phyloP scores from a whole-genome alignment of 2,797 vertebrate species.

The Cirrhinus molitorella region DNA sequence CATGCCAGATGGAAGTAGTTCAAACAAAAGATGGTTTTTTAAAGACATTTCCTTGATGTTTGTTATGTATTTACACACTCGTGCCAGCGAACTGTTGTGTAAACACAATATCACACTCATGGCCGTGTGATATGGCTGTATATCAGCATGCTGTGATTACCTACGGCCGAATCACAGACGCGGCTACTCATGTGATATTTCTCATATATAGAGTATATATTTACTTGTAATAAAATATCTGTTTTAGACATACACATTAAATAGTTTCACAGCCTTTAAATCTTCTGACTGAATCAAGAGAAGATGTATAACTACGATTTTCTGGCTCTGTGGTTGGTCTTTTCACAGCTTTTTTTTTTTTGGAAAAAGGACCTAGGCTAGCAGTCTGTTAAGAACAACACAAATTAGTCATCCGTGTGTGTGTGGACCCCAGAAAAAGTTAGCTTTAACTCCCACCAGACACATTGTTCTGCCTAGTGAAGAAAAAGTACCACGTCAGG shows the following conservation, averaged over 20 bases:
- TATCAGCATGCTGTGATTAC: too few relatives aligned
- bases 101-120: too few relatives aligned
- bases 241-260: neutral
- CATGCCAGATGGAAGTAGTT: too few relatives aligned
- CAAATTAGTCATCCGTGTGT: conserved; percentile 3
- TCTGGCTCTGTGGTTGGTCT: conserved; percentile 24
- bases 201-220: neutral
- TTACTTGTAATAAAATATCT: neutral
- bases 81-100: too few relatives aligned
- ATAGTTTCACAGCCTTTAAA: neutral
- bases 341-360: neutral
- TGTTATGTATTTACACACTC: too few relatives aligned
- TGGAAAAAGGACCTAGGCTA: neutral
- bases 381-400: conserved; percentile 37
- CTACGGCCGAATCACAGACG: too few relatives aligned
- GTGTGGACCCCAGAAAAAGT: conserved; percentile 17
- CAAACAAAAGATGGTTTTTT: too few relatives aligned
- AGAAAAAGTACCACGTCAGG: conserved; percentile 6
- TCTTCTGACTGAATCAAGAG: neutral
- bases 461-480: conserved; percentile 26
- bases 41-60: too few relatives aligned
- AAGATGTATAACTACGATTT: conserved; percentile 7
- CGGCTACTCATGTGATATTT: too few relatives aligned
- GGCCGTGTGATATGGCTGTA: too few relatives aligned
- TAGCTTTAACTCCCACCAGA: conserved; percentile 8